Evolutionary conservation across 2,888 invertebrate genomes (phyloP).

Genomic region (Thyatira batis): DNA sequence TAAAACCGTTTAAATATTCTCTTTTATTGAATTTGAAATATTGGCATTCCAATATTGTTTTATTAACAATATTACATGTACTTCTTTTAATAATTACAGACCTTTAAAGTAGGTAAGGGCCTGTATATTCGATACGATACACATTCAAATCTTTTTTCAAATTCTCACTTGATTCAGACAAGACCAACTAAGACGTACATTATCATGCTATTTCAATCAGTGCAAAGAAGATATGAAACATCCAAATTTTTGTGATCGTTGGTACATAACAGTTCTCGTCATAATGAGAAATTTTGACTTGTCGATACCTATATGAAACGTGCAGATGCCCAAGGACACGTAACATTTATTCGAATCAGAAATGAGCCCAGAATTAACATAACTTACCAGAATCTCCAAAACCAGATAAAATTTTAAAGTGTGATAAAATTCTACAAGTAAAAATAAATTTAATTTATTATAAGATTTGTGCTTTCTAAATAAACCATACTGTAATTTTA

Average conservation of each 20-base stretch:
- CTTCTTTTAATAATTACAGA: neutral
- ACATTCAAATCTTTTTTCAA: neutral
- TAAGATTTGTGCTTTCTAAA: constrained; percentile 29
- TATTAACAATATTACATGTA: neutral
- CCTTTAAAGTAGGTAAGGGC: neutral
- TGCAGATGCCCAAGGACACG: constrained; percentile 15
- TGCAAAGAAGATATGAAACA: constrained; percentile 15
- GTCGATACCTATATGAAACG: constrained; percentile 1
- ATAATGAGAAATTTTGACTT: constrained; percentile 18
- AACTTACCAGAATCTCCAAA: constrained; percentile 27
- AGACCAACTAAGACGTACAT: neutral
- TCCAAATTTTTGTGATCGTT: constrained; percentile 6
- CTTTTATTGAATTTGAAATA: too few species aligned
- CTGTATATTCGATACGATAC: neutral
- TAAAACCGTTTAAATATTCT: too few species aligned
- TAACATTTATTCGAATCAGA: constrained; percentile 31
- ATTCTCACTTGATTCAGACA: neutral
- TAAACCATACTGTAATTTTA: constrained; percentile 24
- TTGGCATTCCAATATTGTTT: neutral
- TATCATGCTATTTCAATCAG: constrained; percentile 4
- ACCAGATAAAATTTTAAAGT: constrained; percentile 15
- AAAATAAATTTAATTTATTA: constrained; percentile 10
- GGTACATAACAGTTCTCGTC: constrained; percentile 19
- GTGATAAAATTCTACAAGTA: constrained; percentile 11
- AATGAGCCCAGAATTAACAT: constrained; percentile 40